Percentiles rank a stretch among this genome's conserved stretches.
These are phyloP conservation scores for Druceiella hillmani DNA, from an alignment of 2,888 invertebrate species.

Conservation along the genomic window DNA sequence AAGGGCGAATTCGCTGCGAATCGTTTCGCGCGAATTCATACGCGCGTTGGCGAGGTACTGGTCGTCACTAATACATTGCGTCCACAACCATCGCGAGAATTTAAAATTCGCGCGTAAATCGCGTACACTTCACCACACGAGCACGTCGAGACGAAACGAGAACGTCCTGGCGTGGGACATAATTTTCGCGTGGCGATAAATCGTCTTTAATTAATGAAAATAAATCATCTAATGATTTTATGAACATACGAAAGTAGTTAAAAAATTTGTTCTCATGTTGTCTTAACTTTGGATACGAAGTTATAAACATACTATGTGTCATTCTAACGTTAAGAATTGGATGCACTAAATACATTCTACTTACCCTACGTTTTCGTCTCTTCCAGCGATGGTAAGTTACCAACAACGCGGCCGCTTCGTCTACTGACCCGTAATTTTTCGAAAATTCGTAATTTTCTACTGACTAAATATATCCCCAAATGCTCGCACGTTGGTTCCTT, in stretches of 20 bases:
- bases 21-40: too few relatives aligned
- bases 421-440: too few relatives aligned
- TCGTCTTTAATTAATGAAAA: not conserved
- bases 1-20: too few relatives aligned
- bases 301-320: not conserved
- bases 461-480: not conserved
- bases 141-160: not conserved
- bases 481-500: not conserved
- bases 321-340: too few relatives aligned
- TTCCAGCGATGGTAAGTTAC: too few relatives aligned
- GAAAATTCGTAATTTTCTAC: too few relatives aligned
- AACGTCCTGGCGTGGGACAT: conserved; percentile 1
- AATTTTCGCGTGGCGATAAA: not conserved
- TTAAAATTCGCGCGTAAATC: too few relatives aligned
- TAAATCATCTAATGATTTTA: not conserved
- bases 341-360: not conserved
- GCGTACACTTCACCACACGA: too few relatives aligned
- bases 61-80: too few relatives aligned
- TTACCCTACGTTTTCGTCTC: not conserved
- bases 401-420: not conserved
- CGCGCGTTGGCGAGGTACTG: too few relatives aligned
- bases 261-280: not conserved
- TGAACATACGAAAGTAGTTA: not conserved
- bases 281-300: not conserved
- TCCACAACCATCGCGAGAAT: too few relatives aligned